phyloP scores from a whole-genome alignment of 2,888 invertebrate species.

The Zonitis immaculata region DNA sequence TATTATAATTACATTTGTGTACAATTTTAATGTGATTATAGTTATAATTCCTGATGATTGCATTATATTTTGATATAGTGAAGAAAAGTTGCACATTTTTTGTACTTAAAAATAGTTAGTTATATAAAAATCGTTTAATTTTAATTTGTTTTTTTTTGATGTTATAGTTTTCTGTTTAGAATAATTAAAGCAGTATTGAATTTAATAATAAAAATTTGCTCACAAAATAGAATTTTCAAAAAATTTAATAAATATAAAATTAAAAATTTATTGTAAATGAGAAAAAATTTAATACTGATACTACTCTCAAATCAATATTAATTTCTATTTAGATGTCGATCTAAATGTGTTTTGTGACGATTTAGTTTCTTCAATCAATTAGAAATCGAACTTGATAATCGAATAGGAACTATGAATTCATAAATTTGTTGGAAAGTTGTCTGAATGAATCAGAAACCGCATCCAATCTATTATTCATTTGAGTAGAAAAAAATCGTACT shows the following conservation, averaged over 20 bases:
- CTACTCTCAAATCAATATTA: no score
- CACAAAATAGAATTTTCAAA: neutral
- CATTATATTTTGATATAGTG: neutral
- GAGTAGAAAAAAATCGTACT: no score
- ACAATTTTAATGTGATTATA: neutral
- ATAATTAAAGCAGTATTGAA: neutral
- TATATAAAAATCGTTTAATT: neutral
- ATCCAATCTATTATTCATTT: no score
- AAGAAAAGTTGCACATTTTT: neutral
- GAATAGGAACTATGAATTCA: no score
- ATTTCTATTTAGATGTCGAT: no score
- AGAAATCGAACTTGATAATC: no score
- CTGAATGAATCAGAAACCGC: no score
- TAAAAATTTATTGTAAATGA: no score
- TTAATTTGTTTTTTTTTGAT: neutral
- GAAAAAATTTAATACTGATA: no score
- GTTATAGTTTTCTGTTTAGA: neutral
- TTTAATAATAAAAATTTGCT: neutral
- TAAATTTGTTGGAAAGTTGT: no score
- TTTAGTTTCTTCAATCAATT: no score
- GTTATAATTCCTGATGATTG: neutral
- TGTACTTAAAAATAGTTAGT: neutral
- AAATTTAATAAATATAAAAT: neutral
- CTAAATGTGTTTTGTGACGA: no score
- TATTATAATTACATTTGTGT: neutral